Conservation (phyloP, 2,113 vertebrate genomes). For the Hepsetus odoe region DNA sequence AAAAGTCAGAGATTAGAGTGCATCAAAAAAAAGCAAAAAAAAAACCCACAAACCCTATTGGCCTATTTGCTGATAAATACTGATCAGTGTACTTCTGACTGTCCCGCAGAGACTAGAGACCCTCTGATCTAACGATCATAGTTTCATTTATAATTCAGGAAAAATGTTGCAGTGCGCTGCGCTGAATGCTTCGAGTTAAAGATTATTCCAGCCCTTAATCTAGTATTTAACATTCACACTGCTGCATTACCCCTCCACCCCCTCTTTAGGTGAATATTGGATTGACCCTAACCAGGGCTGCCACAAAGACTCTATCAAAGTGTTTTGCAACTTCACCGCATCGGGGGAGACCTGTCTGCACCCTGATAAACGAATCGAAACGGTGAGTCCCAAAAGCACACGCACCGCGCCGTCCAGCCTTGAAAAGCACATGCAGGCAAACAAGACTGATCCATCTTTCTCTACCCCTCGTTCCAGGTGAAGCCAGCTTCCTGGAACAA, state of each 20-base stretch:
- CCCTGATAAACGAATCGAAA: constrained; percentile 86
- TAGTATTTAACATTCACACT: background rate
- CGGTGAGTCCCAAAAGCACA: constrained; percentile 72
- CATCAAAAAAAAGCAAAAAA: no score
- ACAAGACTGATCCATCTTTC: constrained; percentile 43
- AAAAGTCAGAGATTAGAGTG: background rate
- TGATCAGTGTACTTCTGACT: background rate
- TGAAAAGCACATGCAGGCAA: constrained; percentile 9
- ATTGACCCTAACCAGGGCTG: constrained; percentile 96
- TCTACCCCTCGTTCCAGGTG: constrained; percentile 72
- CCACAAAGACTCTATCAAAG: constrained; percentile 82
- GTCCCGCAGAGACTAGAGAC: background rate
- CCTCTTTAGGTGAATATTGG: constrained; percentile 87
- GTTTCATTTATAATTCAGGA: background rate
- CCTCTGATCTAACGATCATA: background rate
- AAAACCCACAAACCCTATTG: no score
- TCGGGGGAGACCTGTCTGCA: constrained; percentile 89
- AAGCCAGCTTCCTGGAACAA: constrained; percentile 87
- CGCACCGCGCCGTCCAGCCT: constrained; percentile 23
- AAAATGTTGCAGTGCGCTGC: background rate
- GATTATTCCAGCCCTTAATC: background rate
- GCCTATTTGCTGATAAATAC: background rate
- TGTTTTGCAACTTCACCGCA: constrained; percentile 92
- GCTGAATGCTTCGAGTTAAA: background rate
- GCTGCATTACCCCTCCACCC: background rate